Conservation (phyloP, 2,797 vertebrate genomes). For the Macropus fuliginosus region DNA sequence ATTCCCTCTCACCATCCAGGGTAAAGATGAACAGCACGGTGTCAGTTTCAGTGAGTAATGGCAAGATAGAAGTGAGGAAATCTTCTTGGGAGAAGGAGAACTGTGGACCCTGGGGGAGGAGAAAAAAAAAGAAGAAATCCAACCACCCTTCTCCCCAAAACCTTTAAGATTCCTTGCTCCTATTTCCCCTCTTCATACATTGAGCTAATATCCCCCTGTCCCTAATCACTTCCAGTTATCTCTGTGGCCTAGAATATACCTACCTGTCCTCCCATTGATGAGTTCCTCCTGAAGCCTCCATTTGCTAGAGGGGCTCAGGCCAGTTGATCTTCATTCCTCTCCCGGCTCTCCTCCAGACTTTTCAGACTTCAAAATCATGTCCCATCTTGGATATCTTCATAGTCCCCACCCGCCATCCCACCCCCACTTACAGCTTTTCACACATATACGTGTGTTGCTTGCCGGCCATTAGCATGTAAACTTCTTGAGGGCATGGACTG, state of each 20-base stretch:
- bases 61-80: slow-evolving; percentile 85
- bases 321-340: background rate
- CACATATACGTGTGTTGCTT: background rate
- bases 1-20: slow-evolving; percentile 78
- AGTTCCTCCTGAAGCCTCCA: background rate
- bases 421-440: background rate
- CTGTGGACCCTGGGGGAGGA: slow-evolving; percentile 81
- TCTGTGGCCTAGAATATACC: background rate
- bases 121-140: background rate
- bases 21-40: slow-evolving; percentile 87
- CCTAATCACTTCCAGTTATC: background rate
- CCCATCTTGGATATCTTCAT: background rate
- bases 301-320: background rate
- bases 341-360: background rate
- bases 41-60: slow-evolving; percentile 83
- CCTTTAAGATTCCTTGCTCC: background rate
- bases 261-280: background rate
- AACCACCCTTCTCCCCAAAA: background rate
- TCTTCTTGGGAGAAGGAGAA: slow-evolving; percentile 86
- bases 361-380: background rate
- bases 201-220: background rate
- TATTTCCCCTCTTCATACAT: background rate
- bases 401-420: background rate
- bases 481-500: background rate
- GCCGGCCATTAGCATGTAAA: background rate